Conservation (phyloP, 1,140 invertebrate species). For the Drosophila melanogaster region Release_6_plus_ISO1_MT NT_033779.5:21168501-21169000, state of each 20-base stretch:
- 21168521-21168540: no score
- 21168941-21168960: slow-evolving; percentile 37
- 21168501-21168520: no score
- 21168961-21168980: slow-evolving; percentile 26
- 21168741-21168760: slow-evolving; percentile 38
- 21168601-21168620: not conserved
- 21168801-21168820: slow-evolving; percentile 61
- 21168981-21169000: slow-evolving; percentile 10
- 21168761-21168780: slow-evolving; percentile 70
- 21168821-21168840: slow-evolving; percentile 15
- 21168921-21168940: slow-evolving; percentile 16
- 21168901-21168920: slow-evolving; percentile 51
- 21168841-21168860: slow-evolving; percentile 4
- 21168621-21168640: slow-evolving; percentile 24
- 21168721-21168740: slow-evolving; percentile 39
- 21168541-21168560: no score
- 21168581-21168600: not conserved
- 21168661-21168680: slow-evolving; percentile 83
- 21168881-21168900: not conserved
- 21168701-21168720: slow-evolving; percentile 39
- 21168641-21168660: slow-evolving; percentile 58
- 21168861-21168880: slow-evolving; percentile 12
- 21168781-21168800: slow-evolving; percentile 75
- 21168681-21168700: slow-evolving; percentile 81
- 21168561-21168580: not conserved